Evolutionary conservation across 1,140 invertebrate genomes (phyloP), one percentile per base, ranked within the genome.

Genomic region (Drosophila neocordata): DNA sequence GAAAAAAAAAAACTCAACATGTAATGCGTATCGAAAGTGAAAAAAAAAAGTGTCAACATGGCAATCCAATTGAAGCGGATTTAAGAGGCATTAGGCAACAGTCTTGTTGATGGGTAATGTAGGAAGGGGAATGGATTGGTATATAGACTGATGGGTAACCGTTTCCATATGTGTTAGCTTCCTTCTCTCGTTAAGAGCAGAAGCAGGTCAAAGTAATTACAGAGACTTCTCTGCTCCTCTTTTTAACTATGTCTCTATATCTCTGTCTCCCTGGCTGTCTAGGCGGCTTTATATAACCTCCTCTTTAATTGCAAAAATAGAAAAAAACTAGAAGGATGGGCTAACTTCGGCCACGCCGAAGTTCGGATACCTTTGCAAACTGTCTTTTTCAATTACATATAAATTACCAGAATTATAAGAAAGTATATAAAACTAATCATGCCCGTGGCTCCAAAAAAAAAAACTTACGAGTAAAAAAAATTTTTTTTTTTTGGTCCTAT

Each of bases 151-250:
- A 31, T 31, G 27, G 27, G 27, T 31, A 31, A 31, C 4, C 27
- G 5, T 31, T 31, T 5, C 44, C 44, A 79, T 65, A 65, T 64
- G 69, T 73, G 67, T 63, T 44, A 70, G 65, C 57, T 72, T 62
- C 62, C 27, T 55, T 53, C 34, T 60, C 51, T 64, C 59, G 63
- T 66, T 61, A 65, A 61, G 69, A 24, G 22, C 75, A 64, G 69
- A 87, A 87, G 69, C 83, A 77, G 83, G 83, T 89, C 84, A 88
- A 88, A 88, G 83, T 88, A 88, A 88, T 88, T 88, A 88, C 65
- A 79, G 66, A 53, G 15, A 24, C 8, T 41, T 13, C 4, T 60
- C 44, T 24, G 11, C 34, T 44, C 2, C 27, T 31, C 27, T 31
- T 31, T 31, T 31, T 31, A 31, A 31, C 27, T 24, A 24, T 2